Conservation (phyloP, 2,888 invertebrate species). For the Drosophila seclusa region DNA sequence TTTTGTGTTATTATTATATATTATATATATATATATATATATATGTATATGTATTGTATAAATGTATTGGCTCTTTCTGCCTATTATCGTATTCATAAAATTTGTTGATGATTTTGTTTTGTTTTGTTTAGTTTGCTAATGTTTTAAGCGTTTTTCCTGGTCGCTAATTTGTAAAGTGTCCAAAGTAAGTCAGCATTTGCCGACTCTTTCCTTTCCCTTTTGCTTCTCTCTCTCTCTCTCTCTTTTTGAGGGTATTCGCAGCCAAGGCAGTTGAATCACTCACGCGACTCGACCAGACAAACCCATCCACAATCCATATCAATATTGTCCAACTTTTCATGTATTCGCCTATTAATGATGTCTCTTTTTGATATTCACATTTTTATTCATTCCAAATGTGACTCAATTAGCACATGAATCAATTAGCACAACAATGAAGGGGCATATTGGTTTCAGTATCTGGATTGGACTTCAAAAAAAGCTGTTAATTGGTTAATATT, state of each 20-base stretch:
- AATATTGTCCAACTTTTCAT: slow-evolving; percentile 10
- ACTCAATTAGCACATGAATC: neutral
- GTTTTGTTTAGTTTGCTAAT: slow-evolving; percentile 31
- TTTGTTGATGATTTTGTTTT: slow-evolving; percentile 52
- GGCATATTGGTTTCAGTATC: neutral
- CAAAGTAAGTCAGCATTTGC: slow-evolving; percentile 25
- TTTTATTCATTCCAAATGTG: neutral
- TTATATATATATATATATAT: neutral
- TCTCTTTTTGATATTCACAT: neutral
- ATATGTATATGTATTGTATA: neutral
- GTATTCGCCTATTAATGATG: slow-evolving; percentile 5
- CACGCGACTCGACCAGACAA: neutral
- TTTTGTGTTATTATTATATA: neutral
- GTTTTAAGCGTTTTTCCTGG: slow-evolving; percentile 57
- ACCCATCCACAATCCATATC: slow-evolving; percentile 17
- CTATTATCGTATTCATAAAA: slow-evolving; percentile 62
- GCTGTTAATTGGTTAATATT: neutral
- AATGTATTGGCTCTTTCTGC: slow-evolving; percentile 32
- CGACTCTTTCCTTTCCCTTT: neutral
- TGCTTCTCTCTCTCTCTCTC: neutral
- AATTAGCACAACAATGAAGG: neutral
- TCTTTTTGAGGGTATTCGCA: slow-evolving; percentile 1
- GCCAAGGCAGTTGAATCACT: slow-evolving; percentile 6
- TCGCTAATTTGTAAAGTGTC: slow-evolving; percentile 68
- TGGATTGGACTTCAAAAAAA: neutral